These are phyloP conservation scores for Gryon sp. DNA, from an alignment of 1,140 invertebrate species.

Conservation along the genomic window DNA sequence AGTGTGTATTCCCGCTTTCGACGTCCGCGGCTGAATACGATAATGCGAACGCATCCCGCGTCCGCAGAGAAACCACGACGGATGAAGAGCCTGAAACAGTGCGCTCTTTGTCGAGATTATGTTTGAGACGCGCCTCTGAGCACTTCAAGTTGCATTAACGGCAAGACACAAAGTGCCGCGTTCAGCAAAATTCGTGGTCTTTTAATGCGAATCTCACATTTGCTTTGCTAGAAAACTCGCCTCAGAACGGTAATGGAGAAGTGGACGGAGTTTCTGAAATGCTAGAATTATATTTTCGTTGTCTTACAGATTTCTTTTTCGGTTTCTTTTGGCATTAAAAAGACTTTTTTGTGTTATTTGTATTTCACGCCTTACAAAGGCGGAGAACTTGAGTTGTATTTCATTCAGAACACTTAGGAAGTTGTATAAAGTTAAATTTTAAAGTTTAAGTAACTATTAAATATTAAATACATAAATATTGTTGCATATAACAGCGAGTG, in stretches of 20 bases:
- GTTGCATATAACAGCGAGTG: too few species aligned
- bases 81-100: conserved; percentile 67
- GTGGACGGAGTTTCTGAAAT: neutral
- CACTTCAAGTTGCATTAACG: conserved; percentile 71
- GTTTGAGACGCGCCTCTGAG: conserved; percentile 68
- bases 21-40: conserved; percentile 40
- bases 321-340: too few species aligned
- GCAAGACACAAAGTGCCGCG: conserved; percentile 63
- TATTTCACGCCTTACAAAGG: too few species aligned
- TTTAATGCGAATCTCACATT: conserved; percentile 22
- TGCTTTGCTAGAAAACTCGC: conserved; percentile 27
- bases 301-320: too few species aligned
- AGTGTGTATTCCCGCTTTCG: conserved; percentile 63
- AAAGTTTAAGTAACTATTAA: too few species aligned
- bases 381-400: too few species aligned
- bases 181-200: conserved; percentile 44
- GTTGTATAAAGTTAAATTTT: too few species aligned
- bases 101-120: conserved; percentile 68
- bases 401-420: too few species aligned
- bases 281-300: too few species aligned
- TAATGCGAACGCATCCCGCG: conserved; percentile 50
- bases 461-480: too few species aligned
- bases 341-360: too few species aligned
- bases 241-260: neutral
- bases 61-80: conserved; percentile 27